Percentiles rank a stretch among this genome's conserved stretches.
Conservation (phyloP, 2,888 invertebrate genomes). For the Temnothorax rugatulus region DNA sequence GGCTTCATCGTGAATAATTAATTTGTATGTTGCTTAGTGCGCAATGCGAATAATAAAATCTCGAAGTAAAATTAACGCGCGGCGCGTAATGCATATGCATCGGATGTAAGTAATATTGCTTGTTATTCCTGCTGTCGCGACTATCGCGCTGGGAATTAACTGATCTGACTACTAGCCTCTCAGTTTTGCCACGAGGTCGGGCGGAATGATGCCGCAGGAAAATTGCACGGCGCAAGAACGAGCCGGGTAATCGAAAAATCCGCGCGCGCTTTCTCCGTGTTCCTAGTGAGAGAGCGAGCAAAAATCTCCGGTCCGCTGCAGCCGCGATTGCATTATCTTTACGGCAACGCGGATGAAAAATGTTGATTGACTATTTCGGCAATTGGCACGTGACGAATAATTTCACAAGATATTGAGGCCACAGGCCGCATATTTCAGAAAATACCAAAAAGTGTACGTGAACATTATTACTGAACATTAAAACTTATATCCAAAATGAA, state of each 20-base stretch:
- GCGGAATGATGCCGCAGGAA: slow-evolving; percentile 19
- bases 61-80: slow-evolving; percentile 45
- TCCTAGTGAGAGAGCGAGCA: neutral
- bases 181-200: slow-evolving; percentile 8
- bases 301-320: slow-evolving; percentile 1
- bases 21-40: slow-evolving; percentile 46
- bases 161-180: slow-evolving; percentile 7
- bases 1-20: slow-evolving; percentile 50
- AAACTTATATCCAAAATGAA: neutral
- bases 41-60: slow-evolving; percentile 49
- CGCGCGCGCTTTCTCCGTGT: slow-evolving; percentile 18
- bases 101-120: slow-evolving; percentile 49
- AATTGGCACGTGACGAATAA: slow-evolving; percentile 17
- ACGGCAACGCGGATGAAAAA: slow-evolving; percentile 26
- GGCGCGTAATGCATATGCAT: slow-evolving; percentile 50
- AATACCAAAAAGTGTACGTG: neutral
- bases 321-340: slow-evolving; percentile 39
- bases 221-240: slow-evolving; percentile 39
- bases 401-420: slow-evolving; percentile 9
- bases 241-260: slow-evolving; percentile 30
- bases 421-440: neutral
- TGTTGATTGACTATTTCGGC: slow-evolving; percentile 37
- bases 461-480: neutral
- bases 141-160: slow-evolving; percentile 22
- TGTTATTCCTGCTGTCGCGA: slow-evolving; percentile 38